Conservation (phyloP, 2,797 vertebrate genomes). For the Streptopelia turtur region DNA sequence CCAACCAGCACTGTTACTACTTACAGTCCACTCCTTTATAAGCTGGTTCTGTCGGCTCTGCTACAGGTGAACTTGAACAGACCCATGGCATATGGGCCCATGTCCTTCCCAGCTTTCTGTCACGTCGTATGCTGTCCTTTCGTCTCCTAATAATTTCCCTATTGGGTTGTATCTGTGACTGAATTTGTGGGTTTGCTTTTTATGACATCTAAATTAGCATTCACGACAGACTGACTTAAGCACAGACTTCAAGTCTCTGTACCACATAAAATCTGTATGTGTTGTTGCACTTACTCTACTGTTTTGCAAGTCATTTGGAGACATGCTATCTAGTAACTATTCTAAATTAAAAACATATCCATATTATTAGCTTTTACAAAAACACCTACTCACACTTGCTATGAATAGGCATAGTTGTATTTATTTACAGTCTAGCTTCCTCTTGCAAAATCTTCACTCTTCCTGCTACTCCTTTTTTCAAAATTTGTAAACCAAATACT, state of each 20-base stretch:
- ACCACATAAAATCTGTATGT: neutral
- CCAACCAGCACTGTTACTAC: neutral
- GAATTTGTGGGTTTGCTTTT: neutral
- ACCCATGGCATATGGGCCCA: accelerated
- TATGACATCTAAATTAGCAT: neutral
- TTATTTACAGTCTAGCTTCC: neutral
- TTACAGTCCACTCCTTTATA: neutral
- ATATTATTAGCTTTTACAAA: neutral
- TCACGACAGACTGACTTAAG: neutral
- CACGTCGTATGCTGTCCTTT: neutral
- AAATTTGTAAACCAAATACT: neutral
- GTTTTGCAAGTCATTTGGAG: neutral
- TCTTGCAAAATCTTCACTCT: neutral
- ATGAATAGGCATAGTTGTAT: neutral
- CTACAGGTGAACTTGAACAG: neutral
- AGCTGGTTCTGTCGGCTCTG: neutral
- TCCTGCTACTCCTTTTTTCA: neutral
- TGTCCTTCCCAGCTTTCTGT: neutral
- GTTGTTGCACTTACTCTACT: neutral
- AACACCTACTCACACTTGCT: neutral
- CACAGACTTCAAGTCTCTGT: neutral
- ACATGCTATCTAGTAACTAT: neutral
- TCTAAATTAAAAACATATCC: neutral
- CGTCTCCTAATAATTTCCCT: neutral
- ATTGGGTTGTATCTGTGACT: neutral